Base-by-base conservation (phyloP, 2,797 vertebrate genomes). In the Picus viridis region DNA sequence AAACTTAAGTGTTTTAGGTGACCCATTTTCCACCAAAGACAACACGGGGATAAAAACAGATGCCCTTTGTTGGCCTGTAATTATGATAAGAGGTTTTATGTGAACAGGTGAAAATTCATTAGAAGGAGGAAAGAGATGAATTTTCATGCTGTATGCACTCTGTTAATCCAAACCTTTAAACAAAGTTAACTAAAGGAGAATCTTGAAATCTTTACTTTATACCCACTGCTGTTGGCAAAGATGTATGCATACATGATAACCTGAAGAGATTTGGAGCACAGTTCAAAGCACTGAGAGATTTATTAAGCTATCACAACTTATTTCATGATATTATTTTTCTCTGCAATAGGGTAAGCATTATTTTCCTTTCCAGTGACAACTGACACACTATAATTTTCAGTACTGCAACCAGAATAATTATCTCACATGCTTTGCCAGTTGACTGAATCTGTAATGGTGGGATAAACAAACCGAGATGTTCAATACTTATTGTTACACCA, bases 361-460 rank as follows among this genome's bases (percentile, higher is more conserved):
- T 63, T 20, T 43, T 81, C 39, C 36, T 83, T 83, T 73, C n/a
- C n/a, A 83, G 19, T 69, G 39, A 85, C 34, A 89, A 87, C 3
- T 49, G 49, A 83, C 43, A 78, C 4, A 32, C 18, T 68, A 5
- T 53, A 92, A 83, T 89, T 92, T 94, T 73, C 89, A 89, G n/a
- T 73, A 67, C 27, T 70, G 45, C 57, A 82, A 20, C n/a, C 51
- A 58, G 43, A 81, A 57, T 78, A 78, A 92, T 91, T 90, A 70
- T 65, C 47, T 88, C 27, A 63, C 51, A 74, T 39, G 64, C 23
- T 88, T 32, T 58, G 32, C 24, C 78, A 80, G 69, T 57, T 89
- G 69, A 70, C 29, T 88, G 83, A 93, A 71, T 80, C 72, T 65
- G 47, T 91, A 90, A 83, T 41, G 57, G 53, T 19, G 86, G 77